Conservation (phyloP, 1,140 invertebrate genomes). For the Cydia pomonella region DNA sequence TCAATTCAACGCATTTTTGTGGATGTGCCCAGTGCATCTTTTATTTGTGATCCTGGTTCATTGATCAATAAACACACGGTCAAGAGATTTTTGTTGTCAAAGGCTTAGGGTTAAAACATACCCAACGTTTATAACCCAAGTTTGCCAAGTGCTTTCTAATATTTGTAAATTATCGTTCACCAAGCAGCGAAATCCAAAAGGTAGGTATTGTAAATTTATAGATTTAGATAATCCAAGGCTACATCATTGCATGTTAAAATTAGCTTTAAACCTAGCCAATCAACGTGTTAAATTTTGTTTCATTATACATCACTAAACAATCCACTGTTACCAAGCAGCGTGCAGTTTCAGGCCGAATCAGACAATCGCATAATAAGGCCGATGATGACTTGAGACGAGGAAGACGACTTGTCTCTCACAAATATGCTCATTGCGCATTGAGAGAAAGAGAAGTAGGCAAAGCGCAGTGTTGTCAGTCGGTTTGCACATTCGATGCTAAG, state of each 20-base stretch:
- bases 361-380: constrained; percentile 13
- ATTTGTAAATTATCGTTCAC: background rate
- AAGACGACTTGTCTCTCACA: constrained; percentile 45
- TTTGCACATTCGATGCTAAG: constrained; percentile 77
- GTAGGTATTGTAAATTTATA: no score
- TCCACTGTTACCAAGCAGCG: constrained; percentile 17
- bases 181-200: background rate
- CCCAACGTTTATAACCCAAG: background rate
- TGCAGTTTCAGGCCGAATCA: constrained; percentile 4
- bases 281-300: constrained; percentile 5
- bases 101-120: no score
- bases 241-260: background rate
- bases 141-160: background rate
- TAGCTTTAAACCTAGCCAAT: background rate
- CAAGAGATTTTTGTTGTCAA: no score
- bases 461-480: constrained; percentile 65
- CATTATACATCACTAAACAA: constrained; percentile 16
- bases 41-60: no score
- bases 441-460: constrained; percentile 72
- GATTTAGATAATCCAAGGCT: no score
- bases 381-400: constrained; percentile 21
- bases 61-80: no score
- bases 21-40: no score
- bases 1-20: no score
- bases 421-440: constrained; percentile 51